Conservation (phyloP, 2,113 vertebrate species). For the Polyodon spathula region DNA sequence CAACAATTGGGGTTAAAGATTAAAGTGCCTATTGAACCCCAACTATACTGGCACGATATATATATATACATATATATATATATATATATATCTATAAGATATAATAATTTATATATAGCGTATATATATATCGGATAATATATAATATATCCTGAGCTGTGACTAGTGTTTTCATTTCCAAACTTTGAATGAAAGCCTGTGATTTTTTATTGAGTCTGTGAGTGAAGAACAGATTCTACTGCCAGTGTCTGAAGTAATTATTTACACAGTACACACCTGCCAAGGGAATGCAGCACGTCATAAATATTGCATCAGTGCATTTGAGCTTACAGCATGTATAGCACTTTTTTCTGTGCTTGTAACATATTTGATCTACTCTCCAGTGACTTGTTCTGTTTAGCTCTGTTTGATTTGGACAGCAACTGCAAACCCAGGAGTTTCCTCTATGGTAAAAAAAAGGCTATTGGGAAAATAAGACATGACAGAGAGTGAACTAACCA, state of each 20-base stretch:
- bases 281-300: constrained; percentile 28
- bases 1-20: too few relatives aligned
- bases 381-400: constrained; percentile 24
- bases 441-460: too few relatives aligned
- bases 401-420: constrained; percentile 21
- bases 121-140: too few relatives aligned
- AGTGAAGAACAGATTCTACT: constrained; percentile 21
- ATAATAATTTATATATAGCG: too few relatives aligned
- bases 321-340: constrained; percentile 30
- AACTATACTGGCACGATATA: too few relatives aligned
- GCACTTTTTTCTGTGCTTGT: constrained; percentile 26
- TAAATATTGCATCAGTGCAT: constrained; percentile 41
- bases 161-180: too few relatives aligned
- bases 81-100: too few relatives aligned
- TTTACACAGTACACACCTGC: constrained; percentile 33
- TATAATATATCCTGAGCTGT: too few relatives aligned
- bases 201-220: constrained; percentile 25
- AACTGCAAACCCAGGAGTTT: not conserved
- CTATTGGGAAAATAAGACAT: too few relatives aligned
- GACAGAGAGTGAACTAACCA: too few relatives aligned
- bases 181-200: constrained; percentile 10
- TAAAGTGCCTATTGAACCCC: too few relatives aligned
- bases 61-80: too few relatives aligned
- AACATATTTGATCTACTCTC: constrained; percentile 27
- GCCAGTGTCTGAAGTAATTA: constrained; percentile 38